phyloP scores from a whole-genome alignment of 92 coral and sea anemone species.

The Montipora capitata region DNA sequence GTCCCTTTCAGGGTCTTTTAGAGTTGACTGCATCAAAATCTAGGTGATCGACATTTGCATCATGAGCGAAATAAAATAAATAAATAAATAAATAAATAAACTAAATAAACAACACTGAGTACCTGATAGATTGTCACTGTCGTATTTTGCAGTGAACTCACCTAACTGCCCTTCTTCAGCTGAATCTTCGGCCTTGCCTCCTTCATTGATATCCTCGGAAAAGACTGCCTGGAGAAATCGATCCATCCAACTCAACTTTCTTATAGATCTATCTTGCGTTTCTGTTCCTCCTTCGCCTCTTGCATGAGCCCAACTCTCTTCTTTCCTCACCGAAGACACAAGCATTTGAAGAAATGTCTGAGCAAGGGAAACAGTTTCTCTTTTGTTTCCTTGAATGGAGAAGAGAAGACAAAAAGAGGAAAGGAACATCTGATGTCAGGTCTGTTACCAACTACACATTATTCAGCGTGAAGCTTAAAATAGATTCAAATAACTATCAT shows the following conservation, averaged over 20 bases:
- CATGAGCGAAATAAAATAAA: too few relatives aligned
- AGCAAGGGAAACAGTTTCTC: neutral
- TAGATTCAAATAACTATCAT: too few relatives aligned
- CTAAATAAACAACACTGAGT: too few relatives aligned
- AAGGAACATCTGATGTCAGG: too few relatives aligned
- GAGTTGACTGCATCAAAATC: neutral
- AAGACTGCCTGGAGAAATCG: neutral
- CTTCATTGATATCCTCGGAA: neutral
- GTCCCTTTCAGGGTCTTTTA: neutral
- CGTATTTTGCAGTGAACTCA: neutral
- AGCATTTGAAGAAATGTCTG: neutral
- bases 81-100: too few relatives aligned
- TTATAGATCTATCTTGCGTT: neutral
- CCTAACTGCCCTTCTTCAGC: neutral
- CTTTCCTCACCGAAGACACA: neutral
- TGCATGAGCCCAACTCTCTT: neutral
- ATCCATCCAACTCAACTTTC: neutral
- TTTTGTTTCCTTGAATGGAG: too few relatives aligned
- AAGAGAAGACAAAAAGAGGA: too few relatives aligned
- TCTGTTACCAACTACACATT: too few relatives aligned
- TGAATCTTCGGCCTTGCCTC: neutral
- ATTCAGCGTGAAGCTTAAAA: too few relatives aligned
- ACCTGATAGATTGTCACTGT: neutral
- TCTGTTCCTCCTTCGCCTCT: neutral
- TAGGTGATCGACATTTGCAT: neutral